Evolutionary conservation across 2,113 vertebrate species (phyloP).

Genomic region (Panurus biarmicus): DNA sequence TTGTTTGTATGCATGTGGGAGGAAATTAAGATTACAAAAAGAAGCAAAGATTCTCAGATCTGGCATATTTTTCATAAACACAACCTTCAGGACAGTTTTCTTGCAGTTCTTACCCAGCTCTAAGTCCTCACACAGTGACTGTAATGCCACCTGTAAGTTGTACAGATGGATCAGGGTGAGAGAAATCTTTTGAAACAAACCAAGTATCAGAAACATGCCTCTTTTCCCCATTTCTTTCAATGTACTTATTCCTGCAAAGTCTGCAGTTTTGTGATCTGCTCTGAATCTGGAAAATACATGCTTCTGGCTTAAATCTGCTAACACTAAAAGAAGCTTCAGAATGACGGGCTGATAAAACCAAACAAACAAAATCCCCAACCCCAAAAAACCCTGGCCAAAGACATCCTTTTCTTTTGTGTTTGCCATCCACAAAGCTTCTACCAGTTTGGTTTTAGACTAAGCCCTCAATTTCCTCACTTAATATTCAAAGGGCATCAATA

Average conservation of each 20-base stretch:
- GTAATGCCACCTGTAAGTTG: neutral
- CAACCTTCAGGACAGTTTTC: neutral
- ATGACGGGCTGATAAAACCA: neutral
- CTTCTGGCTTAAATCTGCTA: neutral
- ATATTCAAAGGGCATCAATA: neutral
- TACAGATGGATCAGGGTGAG: neutral
- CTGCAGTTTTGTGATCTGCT: neutral
- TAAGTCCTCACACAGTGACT: neutral
- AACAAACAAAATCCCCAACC: neutral
- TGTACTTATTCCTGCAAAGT: neutral
- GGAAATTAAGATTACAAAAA: neutral
- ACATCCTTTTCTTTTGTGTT: neutral
- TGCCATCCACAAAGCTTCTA: neutral
- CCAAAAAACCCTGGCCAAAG: neutral
- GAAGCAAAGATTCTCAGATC: neutral
- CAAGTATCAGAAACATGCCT: neutral
- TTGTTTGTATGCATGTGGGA: neutral
- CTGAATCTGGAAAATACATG: neutral
- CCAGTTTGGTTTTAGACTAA: neutral
- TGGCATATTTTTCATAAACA: neutral
- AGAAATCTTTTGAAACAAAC: neutral
- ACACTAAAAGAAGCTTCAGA: neutral
- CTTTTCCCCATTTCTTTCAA: neutral
- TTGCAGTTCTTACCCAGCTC: neutral
- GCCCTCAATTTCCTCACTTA: neutral